These are phyloP conservation scores for Mesopsocus fuscifrons DNA, from an alignment of 2,888 invertebrate species.

Conservation along the genomic window DNA sequence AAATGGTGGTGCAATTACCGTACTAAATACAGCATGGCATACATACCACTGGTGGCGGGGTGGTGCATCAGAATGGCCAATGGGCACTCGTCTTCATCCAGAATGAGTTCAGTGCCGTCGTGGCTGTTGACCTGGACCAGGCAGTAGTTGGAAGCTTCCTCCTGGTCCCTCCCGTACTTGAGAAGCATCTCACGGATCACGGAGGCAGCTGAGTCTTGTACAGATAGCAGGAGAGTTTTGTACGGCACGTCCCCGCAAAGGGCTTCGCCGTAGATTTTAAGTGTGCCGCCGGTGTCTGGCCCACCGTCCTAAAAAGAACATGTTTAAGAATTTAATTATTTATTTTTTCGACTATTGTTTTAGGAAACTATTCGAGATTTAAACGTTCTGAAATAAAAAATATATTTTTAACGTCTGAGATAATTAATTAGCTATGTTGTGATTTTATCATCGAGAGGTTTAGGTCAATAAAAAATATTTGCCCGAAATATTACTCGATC, in stretches of 20 bases:
- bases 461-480: no score
- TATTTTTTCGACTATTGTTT: no score
- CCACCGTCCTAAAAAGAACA: slow-evolving; percentile 57
- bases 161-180: slow-evolving; percentile 85
- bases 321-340: no score
- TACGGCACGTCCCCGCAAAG: slow-evolving; percentile 94
- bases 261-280: slow-evolving; percentile 92
- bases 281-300: slow-evolving; percentile 78
- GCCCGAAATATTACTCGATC: no score
- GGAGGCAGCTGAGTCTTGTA: slow-evolving; percentile 77
- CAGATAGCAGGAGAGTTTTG: slow-evolving; percentile 86
- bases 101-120: slow-evolving; percentile 68
- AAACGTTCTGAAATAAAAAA: no score
- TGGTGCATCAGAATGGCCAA: slow-evolving; percentile 85
- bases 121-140: slow-evolving; percentile 67
- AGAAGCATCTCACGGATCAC: slow-evolving; percentile 92
- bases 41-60: slow-evolving; percentile 67
- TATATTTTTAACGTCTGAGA: no score
- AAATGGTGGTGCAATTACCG: no score
- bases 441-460: no score
- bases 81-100: slow-evolving; percentile 96
- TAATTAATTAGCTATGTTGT: no score
- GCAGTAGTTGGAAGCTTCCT: slow-evolving; percentile 81
- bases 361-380: no score
- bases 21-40: no score